These are phyloP conservation scores for Hyles lineata DNA, from an alignment of 2,888 invertebrate species.

Conservation along the genomic window DNA sequence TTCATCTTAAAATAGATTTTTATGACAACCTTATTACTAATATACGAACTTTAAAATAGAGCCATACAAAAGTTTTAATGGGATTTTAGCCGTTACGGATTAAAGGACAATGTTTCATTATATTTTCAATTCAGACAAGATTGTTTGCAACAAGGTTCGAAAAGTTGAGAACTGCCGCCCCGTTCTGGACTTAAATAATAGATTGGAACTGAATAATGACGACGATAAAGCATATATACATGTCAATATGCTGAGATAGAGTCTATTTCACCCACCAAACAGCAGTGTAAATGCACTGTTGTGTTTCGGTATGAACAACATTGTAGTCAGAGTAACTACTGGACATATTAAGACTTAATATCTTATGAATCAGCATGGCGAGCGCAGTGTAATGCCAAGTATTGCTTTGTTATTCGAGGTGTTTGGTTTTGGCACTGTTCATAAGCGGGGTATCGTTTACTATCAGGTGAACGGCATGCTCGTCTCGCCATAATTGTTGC, in stretches of 20 bases:
- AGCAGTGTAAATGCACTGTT: no score
- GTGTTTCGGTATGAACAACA: no score
- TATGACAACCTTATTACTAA: background rate
- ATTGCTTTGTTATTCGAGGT: no score
- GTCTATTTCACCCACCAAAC: no score
- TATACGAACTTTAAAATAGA: constrained; percentile 1
- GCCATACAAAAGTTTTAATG: constrained; percentile 27
- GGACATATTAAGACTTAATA: no score
- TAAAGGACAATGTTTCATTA: constrained; percentile 19
- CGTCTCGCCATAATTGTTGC: no score
- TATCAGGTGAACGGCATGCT: no score
- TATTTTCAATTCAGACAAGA: constrained; percentile 21
- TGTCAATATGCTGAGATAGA: background rate
- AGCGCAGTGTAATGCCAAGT: no score
- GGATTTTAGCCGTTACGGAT: constrained; percentile 15
- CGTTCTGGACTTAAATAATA: background rate
- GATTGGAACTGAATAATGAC: background rate
- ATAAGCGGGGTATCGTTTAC: no score
- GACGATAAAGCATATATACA: background rate
- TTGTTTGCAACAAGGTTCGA: background rate
- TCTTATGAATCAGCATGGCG: no score
- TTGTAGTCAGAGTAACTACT: no score
- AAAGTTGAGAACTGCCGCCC: background rate
- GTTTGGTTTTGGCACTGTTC: no score
- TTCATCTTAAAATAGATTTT: background rate